These are phyloP conservation scores for Sander lucioperca DNA, from an alignment of 2,113 vertebrate species.

Conservation along the genomic window DNA sequence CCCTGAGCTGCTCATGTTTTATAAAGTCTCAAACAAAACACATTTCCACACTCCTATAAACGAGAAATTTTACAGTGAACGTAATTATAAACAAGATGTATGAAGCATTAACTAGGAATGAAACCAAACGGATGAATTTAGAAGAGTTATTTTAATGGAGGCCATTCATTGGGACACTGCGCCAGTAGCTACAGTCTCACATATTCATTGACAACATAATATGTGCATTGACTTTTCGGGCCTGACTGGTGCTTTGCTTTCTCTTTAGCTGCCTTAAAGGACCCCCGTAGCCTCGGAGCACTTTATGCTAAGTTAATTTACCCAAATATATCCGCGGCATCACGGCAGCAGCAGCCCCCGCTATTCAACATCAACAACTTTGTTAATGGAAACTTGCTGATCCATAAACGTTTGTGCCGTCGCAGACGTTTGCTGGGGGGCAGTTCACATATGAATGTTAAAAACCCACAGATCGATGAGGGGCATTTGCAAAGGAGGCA, in stretches of 20 bases:
- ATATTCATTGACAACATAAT: slow-evolving; percentile 43
- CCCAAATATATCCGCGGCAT: slow-evolving; percentile 86
- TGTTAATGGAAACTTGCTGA: slow-evolving; percentile 98
- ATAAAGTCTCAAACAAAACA: slow-evolving; percentile 54
- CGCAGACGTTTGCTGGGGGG: slow-evolving; percentile 92
- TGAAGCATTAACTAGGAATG: neutral
- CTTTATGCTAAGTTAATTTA: slow-evolving; percentile 89
- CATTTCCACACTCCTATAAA: neutral
- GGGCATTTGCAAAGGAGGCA: slow-evolving; percentile 96
- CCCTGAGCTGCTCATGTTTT: slow-evolving; percentile 85
- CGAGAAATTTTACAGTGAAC: slow-evolving; percentile 14
- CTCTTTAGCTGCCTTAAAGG: slow-evolving; percentile 65
- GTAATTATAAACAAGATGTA: slow-evolving; percentile 55
- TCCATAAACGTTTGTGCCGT: slow-evolving; percentile 89
- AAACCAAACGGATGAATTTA: slow-evolving; percentile 21
- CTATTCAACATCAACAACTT: slow-evolving; percentile 87
- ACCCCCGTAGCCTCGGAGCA: slow-evolving; percentile 79
- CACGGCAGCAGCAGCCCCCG: slow-evolving; percentile 39
- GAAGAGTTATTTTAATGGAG: slow-evolving; percentile 57
- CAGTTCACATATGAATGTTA: slow-evolving; percentile 90
- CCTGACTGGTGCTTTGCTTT: slow-evolving; percentile 64
- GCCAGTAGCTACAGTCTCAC: slow-evolving; percentile 57
- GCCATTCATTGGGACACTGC: slow-evolving; percentile 31
- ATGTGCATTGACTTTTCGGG: slow-evolving; percentile 76
- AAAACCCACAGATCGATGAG: slow-evolving; percentile 95